A percentile compares a stretch with the other conserved stretches of the same genome.
Evolutionary conservation across 2,113 vertebrate genomes (phyloP).

Genomic region (Corydoras maculifer): DNA sequence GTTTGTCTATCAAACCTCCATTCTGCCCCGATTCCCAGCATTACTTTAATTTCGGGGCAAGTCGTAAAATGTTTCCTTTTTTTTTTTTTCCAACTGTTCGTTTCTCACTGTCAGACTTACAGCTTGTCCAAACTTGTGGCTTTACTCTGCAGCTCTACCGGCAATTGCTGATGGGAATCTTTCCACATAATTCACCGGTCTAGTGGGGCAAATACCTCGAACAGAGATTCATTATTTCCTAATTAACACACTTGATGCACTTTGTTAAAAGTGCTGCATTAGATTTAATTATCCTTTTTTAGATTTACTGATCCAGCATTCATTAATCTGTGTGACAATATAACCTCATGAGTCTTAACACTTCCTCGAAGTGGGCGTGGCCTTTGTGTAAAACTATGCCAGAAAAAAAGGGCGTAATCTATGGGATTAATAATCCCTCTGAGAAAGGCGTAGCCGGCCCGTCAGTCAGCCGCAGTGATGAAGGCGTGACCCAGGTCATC

Average conservation of each 20-base stretch:
- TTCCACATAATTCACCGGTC: background rate
- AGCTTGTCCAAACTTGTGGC: conserved; percentile 20
- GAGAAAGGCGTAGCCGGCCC: background rate
- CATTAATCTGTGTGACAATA: too few species aligned
- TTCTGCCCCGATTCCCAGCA: too few species aligned
- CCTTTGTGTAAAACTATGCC: background rate
- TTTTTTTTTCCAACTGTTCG: conserved; percentile 2
- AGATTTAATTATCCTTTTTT: too few species aligned
- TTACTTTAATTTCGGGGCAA: background rate
- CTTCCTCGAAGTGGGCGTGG: background rate
- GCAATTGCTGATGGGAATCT: background rate
- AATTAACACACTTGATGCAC: too few species aligned
- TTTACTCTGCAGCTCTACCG: too few species aligned
- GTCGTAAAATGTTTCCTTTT: background rate
- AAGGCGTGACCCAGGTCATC: background rate
- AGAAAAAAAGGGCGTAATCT: background rate
- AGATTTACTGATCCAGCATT: too few species aligned
- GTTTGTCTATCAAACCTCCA: too few species aligned
- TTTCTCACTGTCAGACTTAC: background rate
- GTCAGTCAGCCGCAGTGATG: background rate
- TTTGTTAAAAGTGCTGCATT: background rate
- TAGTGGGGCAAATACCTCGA: too few species aligned
- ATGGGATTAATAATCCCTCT: background rate
- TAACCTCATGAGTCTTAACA: too few species aligned
- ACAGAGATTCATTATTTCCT: too few species aligned